These are phyloP conservation scores for Brachionus koreanus DNA, from an alignment of 1,140 invertebrate species.

Conservation along the genomic window DNA sequence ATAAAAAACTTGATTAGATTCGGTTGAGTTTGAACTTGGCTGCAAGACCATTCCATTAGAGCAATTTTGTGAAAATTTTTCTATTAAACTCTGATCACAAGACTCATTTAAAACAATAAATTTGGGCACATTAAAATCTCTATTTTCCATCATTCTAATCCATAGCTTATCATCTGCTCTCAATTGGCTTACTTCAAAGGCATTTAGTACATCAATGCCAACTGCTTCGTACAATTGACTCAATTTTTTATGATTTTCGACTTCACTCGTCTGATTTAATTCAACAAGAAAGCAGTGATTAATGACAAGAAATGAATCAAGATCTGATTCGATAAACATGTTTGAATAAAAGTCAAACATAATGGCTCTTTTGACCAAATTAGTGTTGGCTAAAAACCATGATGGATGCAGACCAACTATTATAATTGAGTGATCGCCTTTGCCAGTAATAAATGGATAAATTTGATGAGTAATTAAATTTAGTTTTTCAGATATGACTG, in stretches of 20 bases:
- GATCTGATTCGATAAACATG: background rate
- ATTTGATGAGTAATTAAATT: background rate
- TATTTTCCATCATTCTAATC: background rate
- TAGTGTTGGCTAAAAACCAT: background rate
- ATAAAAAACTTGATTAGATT: background rate
- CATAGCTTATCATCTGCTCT: constrained; percentile 5
- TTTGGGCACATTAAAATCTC: background rate
- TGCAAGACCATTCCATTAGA: background rate
- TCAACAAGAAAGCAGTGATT: background rate
- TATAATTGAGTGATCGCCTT: background rate
- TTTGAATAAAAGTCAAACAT: background rate
- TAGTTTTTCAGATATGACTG: background rate
- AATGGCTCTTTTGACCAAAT: constrained; percentile 14
- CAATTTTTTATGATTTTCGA: background rate
- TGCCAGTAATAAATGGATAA: background rate
- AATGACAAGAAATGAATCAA: background rate
- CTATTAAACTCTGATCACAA: background rate
- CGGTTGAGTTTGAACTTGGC: background rate
- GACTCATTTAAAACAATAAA: background rate
- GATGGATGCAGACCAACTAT: background rate
- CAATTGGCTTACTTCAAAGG: background rate
- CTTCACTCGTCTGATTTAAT: background rate
- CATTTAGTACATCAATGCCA: background rate
- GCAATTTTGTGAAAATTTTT: background rate
- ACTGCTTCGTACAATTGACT: background rate